Evolutionary conservation across 2,888 invertebrate genomes (phyloP).

Genomic region (Dryomyza anilis): DNA sequence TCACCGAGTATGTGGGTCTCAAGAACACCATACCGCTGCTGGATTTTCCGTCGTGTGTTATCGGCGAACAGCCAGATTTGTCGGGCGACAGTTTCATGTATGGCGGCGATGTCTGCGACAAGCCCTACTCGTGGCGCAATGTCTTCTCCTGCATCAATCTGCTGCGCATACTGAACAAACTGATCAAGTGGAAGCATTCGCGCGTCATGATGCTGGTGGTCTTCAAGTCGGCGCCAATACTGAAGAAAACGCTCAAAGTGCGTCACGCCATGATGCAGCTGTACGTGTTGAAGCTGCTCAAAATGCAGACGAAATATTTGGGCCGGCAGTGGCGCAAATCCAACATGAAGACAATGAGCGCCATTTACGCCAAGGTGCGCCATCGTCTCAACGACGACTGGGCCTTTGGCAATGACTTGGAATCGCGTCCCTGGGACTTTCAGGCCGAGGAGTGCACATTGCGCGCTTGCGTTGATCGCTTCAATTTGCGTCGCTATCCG

Average conservation of each 20-base stretch:
- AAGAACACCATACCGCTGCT: constrained; percentile 91
- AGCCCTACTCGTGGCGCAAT: constrained; percentile 95
- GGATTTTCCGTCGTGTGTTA: constrained; percentile 95
- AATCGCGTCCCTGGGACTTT: constrained; percentile 97
- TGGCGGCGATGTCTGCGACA: constrained; percentile 69
- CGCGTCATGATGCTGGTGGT: constrained; percentile 99
- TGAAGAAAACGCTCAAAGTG: constrained; percentile 94
- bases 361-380: constrained; percentile 96
- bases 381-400: constrained; percentile 98
- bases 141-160: constrained; percentile 98
- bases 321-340: constrained; percentile 99
- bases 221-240: constrained; percentile 98
- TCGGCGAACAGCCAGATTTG: constrained; percentile 92
- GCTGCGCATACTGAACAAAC: constrained; percentile 92
- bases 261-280: constrained; percentile 96
- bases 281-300: constrained; percentile 94
- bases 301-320: constrained; percentile 99
- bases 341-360: constrained; percentile 99
- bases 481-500: constrained; percentile 90
- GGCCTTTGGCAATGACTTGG: constrained; percentile 98
- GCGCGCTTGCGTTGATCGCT: constrained; percentile 91
- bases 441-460: constrained; percentile 96
- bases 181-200: constrained; percentile 99
- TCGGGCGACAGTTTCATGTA: constrained; percentile 90
- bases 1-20: constrained; percentile 90